Evolutionary conservation across 2,797 vertebrate genomes (phyloP), one percentile per base, ranked within the genome.

Genomic region (Mormyrops attenuatus): DNA sequence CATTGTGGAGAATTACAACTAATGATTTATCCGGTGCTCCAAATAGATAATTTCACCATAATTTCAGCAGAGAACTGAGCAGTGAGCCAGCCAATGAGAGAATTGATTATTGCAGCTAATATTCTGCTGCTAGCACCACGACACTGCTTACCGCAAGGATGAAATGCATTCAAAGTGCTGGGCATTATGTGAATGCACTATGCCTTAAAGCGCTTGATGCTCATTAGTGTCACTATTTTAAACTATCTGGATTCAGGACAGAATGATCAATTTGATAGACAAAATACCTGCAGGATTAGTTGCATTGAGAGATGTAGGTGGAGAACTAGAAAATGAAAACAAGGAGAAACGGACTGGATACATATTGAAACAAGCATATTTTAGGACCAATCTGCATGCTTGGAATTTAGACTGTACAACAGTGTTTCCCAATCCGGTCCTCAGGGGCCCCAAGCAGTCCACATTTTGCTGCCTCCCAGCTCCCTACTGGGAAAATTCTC

Each of bases 31-130:
- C 50, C 13, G 1, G 47, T 26, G 49, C 50, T 34, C 50, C 84
- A 86, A 86, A 52, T 53, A 30, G 20, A 53, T 30, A 13, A 50
- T 86, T 55, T 86, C 26, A 53, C 13, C 47, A 30, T 17, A 52
- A 86, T 86, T 86, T 53, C 34, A 30, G 47, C 22, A 86, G 50
- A 86, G 84, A 22, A n/a, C 53, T 87, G 34, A 60, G 26, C 6
- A 30, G 85, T 15, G 5, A 57, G 85, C 53, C 53, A 41, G 34
- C 53, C 85, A 41, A 34, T 55, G 30, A 41, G 85, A 57, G 53
- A 57, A 87, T 60, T n/a, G 85, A 55, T 52, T 86, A 30, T 86
- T 30, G 22, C 84, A 87, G 85, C 26, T 41, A 87, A 87, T 60
- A 87, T 57, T 38, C 53, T 34, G 13, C 53, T 86, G 47, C 49